These are phyloP conservation scores for Hyles lineata DNA, from an alignment of 2,888 invertebrate genomes.

Conservation along the genomic window DNA sequence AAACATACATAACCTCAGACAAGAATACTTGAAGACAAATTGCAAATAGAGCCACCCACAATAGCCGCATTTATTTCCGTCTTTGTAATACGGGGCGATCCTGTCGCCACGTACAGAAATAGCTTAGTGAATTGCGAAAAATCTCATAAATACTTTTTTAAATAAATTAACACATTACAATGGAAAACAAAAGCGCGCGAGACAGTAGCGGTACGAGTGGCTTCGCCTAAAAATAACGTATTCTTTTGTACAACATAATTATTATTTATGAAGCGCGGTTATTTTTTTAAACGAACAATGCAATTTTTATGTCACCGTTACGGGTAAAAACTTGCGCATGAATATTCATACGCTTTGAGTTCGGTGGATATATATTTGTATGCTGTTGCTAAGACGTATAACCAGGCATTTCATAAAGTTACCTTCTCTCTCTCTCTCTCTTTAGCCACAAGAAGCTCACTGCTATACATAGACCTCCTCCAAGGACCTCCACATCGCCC, in stretches of 20 bases:
- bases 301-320: constrained; percentile 78
- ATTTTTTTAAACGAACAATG: constrained; percentile 76
- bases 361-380: background rate
- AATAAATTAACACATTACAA: constrained; percentile 22
- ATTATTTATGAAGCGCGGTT: constrained; percentile 68
- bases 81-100: background rate
- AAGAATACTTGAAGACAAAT: too few relatives aligned
- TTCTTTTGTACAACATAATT: constrained; percentile 69
- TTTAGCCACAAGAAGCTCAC: too few relatives aligned
- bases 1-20: too few relatives aligned
- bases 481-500: too few relatives aligned
- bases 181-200: constrained; percentile 14
- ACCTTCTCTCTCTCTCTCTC: too few relatives aligned
- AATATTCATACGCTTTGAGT: constrained; percentile 62
- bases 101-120: background rate
- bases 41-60: too few relatives aligned
- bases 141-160: constrained; percentile 13
- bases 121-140: constrained; percentile 1
- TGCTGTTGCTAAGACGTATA: background rate
- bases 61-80: too few relatives aligned
- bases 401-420: too few relatives aligned
- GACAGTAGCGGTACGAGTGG: constrained; percentile 35
- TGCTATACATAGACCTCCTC: too few relatives aligned
- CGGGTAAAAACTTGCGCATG: constrained; percentile 72
- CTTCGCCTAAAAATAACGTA: constrained; percentile 61